A percentile compares a stretch with the other conserved stretches of the same genome.
These are phyloP conservation scores for Pterocles orientalis DNA, from an alignment of 2,113 vertebrate species.

Conservation along the genomic window DNA sequence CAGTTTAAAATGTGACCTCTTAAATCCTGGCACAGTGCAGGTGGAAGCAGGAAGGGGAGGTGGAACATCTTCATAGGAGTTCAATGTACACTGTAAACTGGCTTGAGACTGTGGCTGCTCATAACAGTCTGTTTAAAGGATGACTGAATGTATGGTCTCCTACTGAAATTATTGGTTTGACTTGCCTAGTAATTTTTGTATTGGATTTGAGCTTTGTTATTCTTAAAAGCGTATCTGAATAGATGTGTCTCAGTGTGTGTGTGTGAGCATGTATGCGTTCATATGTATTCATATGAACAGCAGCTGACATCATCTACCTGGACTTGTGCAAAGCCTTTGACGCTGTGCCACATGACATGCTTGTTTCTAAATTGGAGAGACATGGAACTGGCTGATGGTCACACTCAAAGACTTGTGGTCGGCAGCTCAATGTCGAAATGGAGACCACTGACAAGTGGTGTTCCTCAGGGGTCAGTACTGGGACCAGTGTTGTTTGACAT, in stretches of 20 bases:
- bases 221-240: not conserved
- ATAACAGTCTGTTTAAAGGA: not conserved
- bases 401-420: too few relatives aligned
- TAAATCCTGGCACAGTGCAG: not conserved
- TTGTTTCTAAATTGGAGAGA: too few relatives aligned
- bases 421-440: too few relatives aligned
- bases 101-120: not conserved
- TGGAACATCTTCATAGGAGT: not conserved
- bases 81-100: accelerated
- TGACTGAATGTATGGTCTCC: not conserved
- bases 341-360: too few relatives aligned
- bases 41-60: not conserved
- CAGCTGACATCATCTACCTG: too few relatives aligned
- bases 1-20: not conserved
- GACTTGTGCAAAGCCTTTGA: too few relatives aligned
- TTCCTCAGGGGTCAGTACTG: too few relatives aligned
- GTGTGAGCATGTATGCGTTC: not conserved
- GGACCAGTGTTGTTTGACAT: too few relatives aligned
- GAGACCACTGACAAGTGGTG: too few relatives aligned
- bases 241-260: too few relatives aligned
- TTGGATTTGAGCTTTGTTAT: not conserved
- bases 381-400: too few relatives aligned
- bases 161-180: not conserved
- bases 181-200: not conserved
- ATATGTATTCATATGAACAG: too few relatives aligned